Percentiles rank a stretch among this genome's conserved stretches.
Evolutionary conservation across 2,797 vertebrate species (phyloP).

Genomic region (Coilia nasus): DNA sequence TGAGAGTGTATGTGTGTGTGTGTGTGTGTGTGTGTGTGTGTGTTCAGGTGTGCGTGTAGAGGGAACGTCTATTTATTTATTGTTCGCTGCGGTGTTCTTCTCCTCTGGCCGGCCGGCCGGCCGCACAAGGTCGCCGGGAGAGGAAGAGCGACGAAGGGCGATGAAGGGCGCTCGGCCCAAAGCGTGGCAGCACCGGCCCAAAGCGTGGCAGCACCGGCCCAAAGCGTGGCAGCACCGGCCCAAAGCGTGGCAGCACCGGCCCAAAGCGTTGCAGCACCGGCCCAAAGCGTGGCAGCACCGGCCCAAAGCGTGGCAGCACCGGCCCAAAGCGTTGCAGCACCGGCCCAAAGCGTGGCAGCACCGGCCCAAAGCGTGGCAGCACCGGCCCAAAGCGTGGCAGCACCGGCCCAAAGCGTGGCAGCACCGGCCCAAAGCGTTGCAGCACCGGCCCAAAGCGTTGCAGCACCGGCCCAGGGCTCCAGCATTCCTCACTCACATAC

Average conservation of each 20-base stretch:
- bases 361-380: not conserved
- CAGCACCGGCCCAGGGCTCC: not conserved
- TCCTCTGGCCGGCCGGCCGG: not conserved
- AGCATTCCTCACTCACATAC: not conserved
- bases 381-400: not conserved
- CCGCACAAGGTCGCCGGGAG: not conserved
- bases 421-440: too few species aligned
- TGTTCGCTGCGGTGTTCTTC: conserved; percentile 8
- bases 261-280: not conserved
- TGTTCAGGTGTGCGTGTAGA: too few species aligned
- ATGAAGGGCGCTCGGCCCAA: not conserved
- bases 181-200: not conserved
- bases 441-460: not conserved
- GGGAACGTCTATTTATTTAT: not conserved
- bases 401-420: not conserved
- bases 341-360: not conserved
- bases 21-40: not conserved
- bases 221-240: not conserved
- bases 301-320: not conserved
- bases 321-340: not conserved
- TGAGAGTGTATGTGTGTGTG: conserved; percentile 14
- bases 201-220: not conserved
- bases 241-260: not conserved
- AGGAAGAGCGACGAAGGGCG: not conserved
- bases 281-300: not conserved